These are phyloP conservation scores for Paratilapia polleni DNA, from an alignment of 2,113 vertebrate genomes.

Conservation along the genomic window DNA sequence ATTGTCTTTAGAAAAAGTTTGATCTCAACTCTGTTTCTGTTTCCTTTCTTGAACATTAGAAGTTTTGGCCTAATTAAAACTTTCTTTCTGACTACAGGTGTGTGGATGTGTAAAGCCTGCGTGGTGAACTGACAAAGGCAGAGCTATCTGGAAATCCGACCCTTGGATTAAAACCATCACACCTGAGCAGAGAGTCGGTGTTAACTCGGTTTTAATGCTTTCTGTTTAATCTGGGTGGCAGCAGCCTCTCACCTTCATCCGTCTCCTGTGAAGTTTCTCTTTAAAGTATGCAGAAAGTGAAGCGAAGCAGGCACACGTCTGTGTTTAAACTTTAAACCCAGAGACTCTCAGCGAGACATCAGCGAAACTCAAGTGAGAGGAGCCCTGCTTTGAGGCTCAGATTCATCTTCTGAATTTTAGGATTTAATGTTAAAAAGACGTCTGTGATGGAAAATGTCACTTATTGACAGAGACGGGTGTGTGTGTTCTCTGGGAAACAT, in stretches of 20 bases:
- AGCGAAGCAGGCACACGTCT: slow-evolving; percentile 34
- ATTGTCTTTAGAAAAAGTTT: slow-evolving; percentile 47
- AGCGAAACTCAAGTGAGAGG: slow-evolving; percentile 35
- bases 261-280: slow-evolving; percentile 60
- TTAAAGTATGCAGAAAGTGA: slow-evolving; percentile 62
- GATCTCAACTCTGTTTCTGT: slow-evolving; percentile 9
- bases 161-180: slow-evolving; percentile 59
- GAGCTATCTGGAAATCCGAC: slow-evolving; percentile 50
- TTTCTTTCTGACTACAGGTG: slow-evolving; percentile 43
- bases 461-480: slow-evolving; percentile 41
- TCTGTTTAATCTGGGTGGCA: slow-evolving; percentile 73
- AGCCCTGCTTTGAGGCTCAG: slow-evolving; percentile 39
- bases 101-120: slow-evolving; percentile 14
- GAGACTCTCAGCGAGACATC: slow-evolving; percentile 49
- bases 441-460: slow-evolving; percentile 43
- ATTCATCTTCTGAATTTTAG: slow-evolving; percentile 53
- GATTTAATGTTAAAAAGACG: slow-evolving; percentile 41
- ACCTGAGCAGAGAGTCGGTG: slow-evolving; percentile 41
- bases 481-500: slow-evolving; percentile 8
- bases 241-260: slow-evolving; percentile 70
- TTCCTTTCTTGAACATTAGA: slow-evolving; percentile 21
- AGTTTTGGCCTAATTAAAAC: slow-evolving; percentile 65
- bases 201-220: slow-evolving; percentile 68
- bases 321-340: slow-evolving; percentile 70
- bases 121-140: slow-evolving; percentile 46